phyloP scores from a whole-genome alignment of 2,888 invertebrate species.

The Acrobasis consociella region DNA sequence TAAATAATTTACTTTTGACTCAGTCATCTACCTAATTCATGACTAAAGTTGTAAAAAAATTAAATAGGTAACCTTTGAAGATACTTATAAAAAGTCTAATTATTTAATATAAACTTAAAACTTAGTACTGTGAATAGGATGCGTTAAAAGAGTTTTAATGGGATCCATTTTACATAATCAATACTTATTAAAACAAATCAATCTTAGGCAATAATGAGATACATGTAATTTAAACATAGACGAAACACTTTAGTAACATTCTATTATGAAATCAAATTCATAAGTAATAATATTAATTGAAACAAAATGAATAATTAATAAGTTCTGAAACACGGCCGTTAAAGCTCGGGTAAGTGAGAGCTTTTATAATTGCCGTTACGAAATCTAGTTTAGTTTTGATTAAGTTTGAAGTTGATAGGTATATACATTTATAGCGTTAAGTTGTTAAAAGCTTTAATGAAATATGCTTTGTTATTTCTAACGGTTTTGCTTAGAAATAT shows the following conservation, averaged over 20 bases:
- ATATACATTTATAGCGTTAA: slow-evolving; percentile 6
- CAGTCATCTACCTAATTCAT: too few species aligned
- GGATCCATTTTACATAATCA: too few species aligned
- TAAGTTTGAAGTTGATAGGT: slow-evolving; percentile 15
- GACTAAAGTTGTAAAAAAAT: too few species aligned
- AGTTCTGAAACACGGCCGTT: slow-evolving; percentile 13
- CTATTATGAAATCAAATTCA: slow-evolving; percentile 13
- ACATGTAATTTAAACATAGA: slow-evolving; percentile 4
- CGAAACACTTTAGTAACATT: slow-evolving; percentile 4
- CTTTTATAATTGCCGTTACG: slow-evolving; percentile 13
- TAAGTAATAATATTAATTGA: slow-evolving; percentile 17
- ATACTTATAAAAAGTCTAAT: too few species aligned
- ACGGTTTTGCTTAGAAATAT: too few species aligned
- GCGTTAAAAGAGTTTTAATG: too few species aligned
- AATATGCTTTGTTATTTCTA: not conserved
- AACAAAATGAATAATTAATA: slow-evolving; percentile 15
- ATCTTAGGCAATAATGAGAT: not conserved
- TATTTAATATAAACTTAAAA: too few species aligned
- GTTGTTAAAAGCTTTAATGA: slow-evolving; percentile 13
- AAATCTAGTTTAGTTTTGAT: slow-evolving; percentile 21
- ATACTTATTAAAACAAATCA: not conserved
- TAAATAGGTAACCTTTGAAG: too few species aligned
- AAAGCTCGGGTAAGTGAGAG: slow-evolving; percentile 8
- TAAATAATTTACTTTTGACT: too few species aligned
- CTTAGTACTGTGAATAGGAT: too few species aligned